These are phyloP conservation scores for Norana najaformis DNA, from an alignment of 2,888 invertebrate species.

Conservation along the genomic window DNA sequence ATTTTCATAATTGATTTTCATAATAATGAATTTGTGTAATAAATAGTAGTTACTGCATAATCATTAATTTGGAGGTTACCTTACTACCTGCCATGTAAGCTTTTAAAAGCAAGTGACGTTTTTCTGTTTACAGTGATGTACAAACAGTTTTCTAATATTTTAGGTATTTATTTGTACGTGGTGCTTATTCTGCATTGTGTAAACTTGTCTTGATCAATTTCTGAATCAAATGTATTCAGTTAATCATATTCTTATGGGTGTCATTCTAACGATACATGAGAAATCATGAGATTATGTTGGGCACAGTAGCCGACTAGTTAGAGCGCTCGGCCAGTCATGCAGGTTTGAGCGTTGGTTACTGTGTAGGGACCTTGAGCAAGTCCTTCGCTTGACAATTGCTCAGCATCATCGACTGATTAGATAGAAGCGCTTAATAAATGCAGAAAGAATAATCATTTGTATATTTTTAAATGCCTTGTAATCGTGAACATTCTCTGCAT, in stretches of 20 bases:
- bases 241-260: not conserved
- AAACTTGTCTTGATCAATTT: not conserved
- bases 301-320: no score
- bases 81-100: not conserved
- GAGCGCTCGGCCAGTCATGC: no score
- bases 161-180: not conserved
- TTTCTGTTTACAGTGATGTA: not conserved
- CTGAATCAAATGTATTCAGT: not conserved
- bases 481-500: not conserved
- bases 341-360: no score
- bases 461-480: not conserved
- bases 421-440: no score
- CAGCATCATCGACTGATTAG: no score
- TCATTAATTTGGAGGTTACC: not conserved
- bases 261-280: not conserved
- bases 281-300: not conserved
- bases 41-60: constrained; percentile 13
- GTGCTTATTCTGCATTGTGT: not conserved
- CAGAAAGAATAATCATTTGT: no score
- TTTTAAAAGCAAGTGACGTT: not conserved
- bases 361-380: no score
- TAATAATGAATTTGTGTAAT: not conserved
- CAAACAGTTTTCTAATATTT: not conserved
- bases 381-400: no score
- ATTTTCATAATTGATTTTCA: not conserved